Base-by-base conservation (phyloP, 1,140 invertebrate species). In the Drosophila ironensis region DNA sequence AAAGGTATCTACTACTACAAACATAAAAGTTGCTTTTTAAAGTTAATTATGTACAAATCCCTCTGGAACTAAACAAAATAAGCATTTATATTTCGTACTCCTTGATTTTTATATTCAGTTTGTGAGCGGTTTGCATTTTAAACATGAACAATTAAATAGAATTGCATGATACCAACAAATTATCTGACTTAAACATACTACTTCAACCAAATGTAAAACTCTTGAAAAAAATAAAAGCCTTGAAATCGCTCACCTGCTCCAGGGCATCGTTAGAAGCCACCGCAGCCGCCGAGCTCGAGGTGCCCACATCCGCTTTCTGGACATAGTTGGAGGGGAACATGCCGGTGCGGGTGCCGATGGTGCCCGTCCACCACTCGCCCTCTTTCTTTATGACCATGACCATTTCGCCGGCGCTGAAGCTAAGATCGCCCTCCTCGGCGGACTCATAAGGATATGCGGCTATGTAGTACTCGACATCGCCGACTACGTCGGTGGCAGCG, bases 321-420 rank as follows among this genome's bases (percentile, higher is more conserved):
- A 98, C 96, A 90, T 97, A 98, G 92, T 98, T 98, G 0, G 95
- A 96, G 0, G 98, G 98, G 91, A 99, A 99, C 63, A 99, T 98
- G 14, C 98, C 98, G 8, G 92, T 93, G 63, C 94, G 94, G 75
- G 27, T 94, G 30, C 94, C 96, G 72, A 98, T 94, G 42, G 93
- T 93, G 27, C 98, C 98, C 6, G 97, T 98, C 98, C 98, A 99
- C 98, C 98, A 99, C 88, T 99, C 98, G 4, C 97, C 98, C 67
- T 98, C 97, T 68, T 96, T 95, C 69, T 97, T 95, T 3, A 93
- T 93, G 0, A 98, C 97, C 59, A 94, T 91, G 47, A 99, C 95
- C 52, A 96, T 92, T 90, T 99, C 98, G 1, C 97, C 97, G 50
- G 95, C 95, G 73, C 96, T 94, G 89, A 99, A 99, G 38, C 92